Conservation (phyloP, 2,888 invertebrate species). For the Kryphioiulus occultus region DNA sequence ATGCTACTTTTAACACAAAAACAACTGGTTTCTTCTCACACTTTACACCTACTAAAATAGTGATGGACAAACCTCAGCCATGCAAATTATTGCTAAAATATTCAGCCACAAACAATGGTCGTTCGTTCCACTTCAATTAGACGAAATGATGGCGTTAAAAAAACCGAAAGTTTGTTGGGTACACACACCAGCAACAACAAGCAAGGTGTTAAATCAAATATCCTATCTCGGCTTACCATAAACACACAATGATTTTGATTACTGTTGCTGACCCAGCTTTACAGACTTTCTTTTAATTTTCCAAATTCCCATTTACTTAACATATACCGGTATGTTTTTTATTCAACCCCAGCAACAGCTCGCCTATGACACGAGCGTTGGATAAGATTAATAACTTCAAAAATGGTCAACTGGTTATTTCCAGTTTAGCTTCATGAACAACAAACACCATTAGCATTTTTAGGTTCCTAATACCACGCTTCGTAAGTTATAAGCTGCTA, state of each 20-base stretch:
- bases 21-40: slow-evolving; percentile 43
- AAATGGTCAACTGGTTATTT: neutral
- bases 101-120: neutral
- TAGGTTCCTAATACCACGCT: neutral
- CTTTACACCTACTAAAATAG: slow-evolving; percentile 14
- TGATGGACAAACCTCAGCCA: neutral
- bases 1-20: slow-evolving; percentile 44
- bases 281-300: neutral
- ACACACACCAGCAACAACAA: neutral
- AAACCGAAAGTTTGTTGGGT: neutral
- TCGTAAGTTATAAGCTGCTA: neutral
- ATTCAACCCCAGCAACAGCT: neutral
- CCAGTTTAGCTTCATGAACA: neutral
- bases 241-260: neutral
- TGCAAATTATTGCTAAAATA: slow-evolving; percentile 26
- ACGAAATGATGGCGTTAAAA: slow-evolving; percentile 13
- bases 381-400: neutral
- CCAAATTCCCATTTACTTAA: neutral
- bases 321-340: neutral
- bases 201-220: slow-evolving; percentile 11
- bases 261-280: neutral
- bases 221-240: neutral
- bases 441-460: neutral
- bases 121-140: slow-evolving; percentile 37
- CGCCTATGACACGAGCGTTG: neutral